These are phyloP conservation scores for Amniataba percoides DNA, from an alignment of 2,797 vertebrate species.

Conservation along the genomic window DNA sequence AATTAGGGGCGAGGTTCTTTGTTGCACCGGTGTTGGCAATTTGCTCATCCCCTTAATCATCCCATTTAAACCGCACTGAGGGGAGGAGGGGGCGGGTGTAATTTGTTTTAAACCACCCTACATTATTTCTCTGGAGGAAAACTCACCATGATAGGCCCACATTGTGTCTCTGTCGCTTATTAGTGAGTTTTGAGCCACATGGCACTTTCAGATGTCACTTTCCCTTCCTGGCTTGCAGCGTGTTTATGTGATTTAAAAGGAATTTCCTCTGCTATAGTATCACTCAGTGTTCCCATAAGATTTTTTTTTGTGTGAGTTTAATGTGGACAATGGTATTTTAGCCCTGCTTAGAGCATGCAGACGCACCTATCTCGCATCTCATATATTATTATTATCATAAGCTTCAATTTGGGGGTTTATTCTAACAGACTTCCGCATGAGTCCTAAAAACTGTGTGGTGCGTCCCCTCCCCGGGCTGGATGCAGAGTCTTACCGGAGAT, in stretches of 20 bases:
- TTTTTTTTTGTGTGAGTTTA: not conserved
- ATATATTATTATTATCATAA: not conserved
- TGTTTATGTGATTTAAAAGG: not conserved
- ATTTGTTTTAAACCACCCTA: slow-evolving; percentile 70
- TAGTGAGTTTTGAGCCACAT: slow-evolving; percentile 43
- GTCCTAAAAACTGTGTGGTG: not conserved
- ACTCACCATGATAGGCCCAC: slow-evolving; percentile 26
- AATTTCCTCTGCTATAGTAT: not conserved
- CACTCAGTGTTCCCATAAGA: not conserved
- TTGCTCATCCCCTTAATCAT: slow-evolving; percentile 82
- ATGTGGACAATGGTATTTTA: slow-evolving; percentile 25
- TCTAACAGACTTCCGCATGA: not conserved
- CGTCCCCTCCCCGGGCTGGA: not conserved
- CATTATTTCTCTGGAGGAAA: slow-evolving; percentile 54
- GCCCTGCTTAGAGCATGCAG: slow-evolving; percentile 24
- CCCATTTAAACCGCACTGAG: slow-evolving; percentile 71
- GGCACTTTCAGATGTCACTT: slow-evolving; percentile 40
- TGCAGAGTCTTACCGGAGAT: slow-evolving; percentile 87
- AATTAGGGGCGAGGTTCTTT: slow-evolving; percentile 86
- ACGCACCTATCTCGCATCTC: not conserved
- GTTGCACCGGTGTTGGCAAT: slow-evolving; percentile 82
- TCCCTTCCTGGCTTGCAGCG: not conserved
- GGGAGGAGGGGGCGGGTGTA: slow-evolving; percentile 59
- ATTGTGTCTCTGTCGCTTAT: slow-evolving; percentile 2
- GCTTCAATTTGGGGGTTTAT: not conserved